phyloP scores from a whole-genome alignment of 2,113 vertebrate genomes.

The Neolamprologus devosi region DNA sequence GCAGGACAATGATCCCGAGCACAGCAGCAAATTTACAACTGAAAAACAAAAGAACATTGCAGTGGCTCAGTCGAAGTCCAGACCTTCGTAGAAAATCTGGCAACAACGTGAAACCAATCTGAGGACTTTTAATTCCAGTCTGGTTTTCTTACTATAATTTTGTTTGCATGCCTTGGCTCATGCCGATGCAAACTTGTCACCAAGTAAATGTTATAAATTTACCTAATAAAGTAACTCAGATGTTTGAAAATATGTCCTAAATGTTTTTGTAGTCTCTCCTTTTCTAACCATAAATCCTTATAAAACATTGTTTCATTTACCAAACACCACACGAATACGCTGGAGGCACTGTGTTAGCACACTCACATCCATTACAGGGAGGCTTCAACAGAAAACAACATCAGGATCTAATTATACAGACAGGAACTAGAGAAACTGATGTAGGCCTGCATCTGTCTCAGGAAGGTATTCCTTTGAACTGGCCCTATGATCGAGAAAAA shows the following conservation, averaged over 20 bases:
- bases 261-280: neutral
- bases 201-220: slow-evolving; percentile 9
- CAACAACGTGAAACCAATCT: neutral
- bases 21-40: neutral
- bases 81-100: neutral
- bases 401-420: slow-evolving; percentile 3
- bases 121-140: neutral
- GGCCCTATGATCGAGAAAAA: neutral
- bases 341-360: neutral
- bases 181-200: neutral
- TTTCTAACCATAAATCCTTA: neutral
- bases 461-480: neutral
- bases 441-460: slow-evolving; percentile 5
- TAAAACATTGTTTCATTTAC: neutral
- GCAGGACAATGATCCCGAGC: neutral
- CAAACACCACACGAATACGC: slow-evolving; percentile 5
- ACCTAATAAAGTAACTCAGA: slow-evolving; percentile 14
- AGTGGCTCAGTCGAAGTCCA: neutral
- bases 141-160: neutral
- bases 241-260: slow-evolving; percentile 7
- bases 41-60: neutral
- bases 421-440: neutral
- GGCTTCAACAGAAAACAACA: slow-evolving; percentile 11
- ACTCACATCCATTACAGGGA: neutral
- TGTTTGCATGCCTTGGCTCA: neutral